Conservation (phyloP, 2,888 invertebrate species). For the Orgyia antiqua region DNA sequence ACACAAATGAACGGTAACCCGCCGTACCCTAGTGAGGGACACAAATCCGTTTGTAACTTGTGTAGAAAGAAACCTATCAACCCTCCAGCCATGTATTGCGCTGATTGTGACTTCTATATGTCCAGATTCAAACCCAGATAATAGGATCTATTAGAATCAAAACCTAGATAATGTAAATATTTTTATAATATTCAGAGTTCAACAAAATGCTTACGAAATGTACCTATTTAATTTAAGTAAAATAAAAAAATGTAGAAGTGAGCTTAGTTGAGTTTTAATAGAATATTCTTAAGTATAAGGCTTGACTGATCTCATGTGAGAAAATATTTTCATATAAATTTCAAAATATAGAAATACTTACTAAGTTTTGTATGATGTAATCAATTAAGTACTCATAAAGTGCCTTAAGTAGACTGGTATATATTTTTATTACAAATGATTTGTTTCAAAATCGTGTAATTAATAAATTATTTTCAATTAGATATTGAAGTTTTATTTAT, state of each 20-base stretch:
- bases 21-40: slow-evolving; percentile 37
- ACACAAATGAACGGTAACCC: slow-evolving; percentile 54
- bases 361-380: slow-evolving; percentile 24
- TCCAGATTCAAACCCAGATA: slow-evolving; percentile 86
- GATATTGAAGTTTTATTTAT: slow-evolving; percentile 4
- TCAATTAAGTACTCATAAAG: slow-evolving; percentile 25
- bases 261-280: slow-evolving; percentile 21
- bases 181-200: slow-evolving; percentile 13
- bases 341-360: slow-evolving; percentile 16
- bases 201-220: slow-evolving; percentile 17
- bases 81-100: slow-evolving; percentile 89
- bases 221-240: slow-evolving; percentile 16
- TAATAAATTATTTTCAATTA: slow-evolving; percentile 26
- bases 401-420: slow-evolving; percentile 24
- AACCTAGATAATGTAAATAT: slow-evolving; percentile 20
- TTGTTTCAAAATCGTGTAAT: slow-evolving; percentile 14
- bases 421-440: slow-evolving; percentile 10
- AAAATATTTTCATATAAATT: slow-evolving; percentile 27
- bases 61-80: slow-evolving; percentile 91
- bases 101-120: slow-evolving; percentile 96
- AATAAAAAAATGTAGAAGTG: slow-evolving; percentile 15
- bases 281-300: slow-evolving; percentile 19
- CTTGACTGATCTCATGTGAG: slow-evolving; percentile 33
- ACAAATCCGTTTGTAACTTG: slow-evolving; percentile 86
- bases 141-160: slow-evolving; percentile 38